Conservation (phyloP, 2,888 invertebrate genomes). For the Apamea anceps region DNA sequence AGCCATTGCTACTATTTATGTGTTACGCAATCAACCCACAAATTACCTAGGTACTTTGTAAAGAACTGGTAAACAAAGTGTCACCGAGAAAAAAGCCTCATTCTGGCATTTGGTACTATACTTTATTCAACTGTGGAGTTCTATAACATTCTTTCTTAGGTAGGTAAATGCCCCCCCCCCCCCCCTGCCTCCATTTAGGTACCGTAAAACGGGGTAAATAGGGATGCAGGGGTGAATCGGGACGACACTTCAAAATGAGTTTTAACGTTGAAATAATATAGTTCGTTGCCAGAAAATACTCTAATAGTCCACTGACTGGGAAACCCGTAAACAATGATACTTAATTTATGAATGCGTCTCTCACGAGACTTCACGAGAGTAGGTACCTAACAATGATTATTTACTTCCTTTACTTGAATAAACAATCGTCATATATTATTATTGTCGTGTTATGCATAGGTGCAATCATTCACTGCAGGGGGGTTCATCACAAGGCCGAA, state of each 20-base stretch:
- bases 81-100: too few species aligned
- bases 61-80: too few species aligned
- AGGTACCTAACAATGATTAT: background rate
- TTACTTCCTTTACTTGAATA: background rate
- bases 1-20: too few species aligned
- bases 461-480: background rate
- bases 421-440: background rate
- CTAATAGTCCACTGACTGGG: background rate
- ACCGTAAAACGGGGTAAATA: too few species aligned
- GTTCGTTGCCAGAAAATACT: too few species aligned
- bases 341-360: background rate
- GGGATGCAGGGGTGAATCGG: too few species aligned
- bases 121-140: background rate
- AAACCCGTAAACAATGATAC: background rate
- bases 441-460: background rate
- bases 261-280: too few species aligned
- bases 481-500: background rate
- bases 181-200: background rate
- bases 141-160: background rate
- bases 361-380: too few species aligned
- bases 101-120: too few species aligned
- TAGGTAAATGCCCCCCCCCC: background rate
- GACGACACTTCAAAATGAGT: too few species aligned
- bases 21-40: too few species aligned
- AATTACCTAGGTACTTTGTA: too few species aligned